A percentile compares a stretch with the other conserved stretches of the same genome.
These are phyloP conservation scores for Blastobasis adustella DNA, from an alignment of 2,888 invertebrate genomes.

Conservation along the genomic window DNA sequence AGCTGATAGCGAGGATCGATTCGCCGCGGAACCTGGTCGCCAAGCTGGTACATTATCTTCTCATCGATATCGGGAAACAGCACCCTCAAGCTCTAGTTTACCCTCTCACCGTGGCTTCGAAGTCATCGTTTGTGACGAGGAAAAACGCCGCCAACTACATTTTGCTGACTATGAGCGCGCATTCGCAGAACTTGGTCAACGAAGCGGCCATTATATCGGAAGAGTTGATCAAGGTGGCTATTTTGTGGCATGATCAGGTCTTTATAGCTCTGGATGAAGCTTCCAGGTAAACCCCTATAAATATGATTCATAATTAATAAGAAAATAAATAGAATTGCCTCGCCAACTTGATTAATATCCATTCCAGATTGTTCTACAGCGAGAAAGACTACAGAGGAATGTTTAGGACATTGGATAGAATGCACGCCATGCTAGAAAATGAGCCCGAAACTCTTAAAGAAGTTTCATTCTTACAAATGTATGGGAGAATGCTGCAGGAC, in stretches of 20 bases:
- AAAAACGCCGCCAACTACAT: constrained; percentile 95
- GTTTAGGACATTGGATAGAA: constrained; percentile 95
- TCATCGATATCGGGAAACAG: constrained; percentile 97
- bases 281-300: constrained; percentile 64
- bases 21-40: constrained; percentile 92
- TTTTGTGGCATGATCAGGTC: constrained; percentile 98
- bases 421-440: constrained; percentile 94
- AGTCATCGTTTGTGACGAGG: constrained; percentile 88
- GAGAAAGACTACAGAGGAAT: constrained; percentile 97
- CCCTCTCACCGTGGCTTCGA: constrained; percentile 97
- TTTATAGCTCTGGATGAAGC: constrained; percentile 91
- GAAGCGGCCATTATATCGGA: constrained; percentile 97
- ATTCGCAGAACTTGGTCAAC: constrained; percentile 91
- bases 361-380: constrained; percentile 90
- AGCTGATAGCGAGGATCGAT: constrained; percentile 98
- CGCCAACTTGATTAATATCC: background rate
- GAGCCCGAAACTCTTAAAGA: constrained; percentile 98
- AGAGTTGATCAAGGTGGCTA: constrained; percentile 97
- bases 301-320: background rate
- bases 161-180: constrained; percentile 94
- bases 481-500: constrained; percentile 94
- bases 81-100: constrained; percentile 99
- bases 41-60: constrained; percentile 91
- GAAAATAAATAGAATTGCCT: background rate
- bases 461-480: constrained; percentile 97